Base-by-base conservation (phyloP, 1,140 invertebrate species). In the Drosophila suzukii region DNA sequence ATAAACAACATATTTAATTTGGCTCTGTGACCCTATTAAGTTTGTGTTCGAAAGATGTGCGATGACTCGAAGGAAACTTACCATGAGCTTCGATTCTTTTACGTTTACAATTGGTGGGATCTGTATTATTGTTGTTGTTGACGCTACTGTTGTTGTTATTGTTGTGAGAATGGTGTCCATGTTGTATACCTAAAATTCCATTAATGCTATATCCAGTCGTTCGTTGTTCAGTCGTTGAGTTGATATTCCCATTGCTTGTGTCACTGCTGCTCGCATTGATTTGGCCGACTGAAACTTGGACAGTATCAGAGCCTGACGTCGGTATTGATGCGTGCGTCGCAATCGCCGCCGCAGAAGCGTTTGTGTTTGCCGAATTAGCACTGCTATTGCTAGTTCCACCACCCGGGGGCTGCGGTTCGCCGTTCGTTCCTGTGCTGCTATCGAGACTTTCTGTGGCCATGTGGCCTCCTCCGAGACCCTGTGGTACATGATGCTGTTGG, bases 111-210 rank as follows among this genome's bases (percentile, higher is more conserved):
- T 65, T 75, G 56, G 59, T 78, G 10, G 77, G 38, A 55, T 89
- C 84, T 32, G 60, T 46, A 20, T 34, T 66, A 54, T 50, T 76
- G 71, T 53, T 61, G 36, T 54, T 68, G 44, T 34, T 60, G 11
- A 46, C 59, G 30, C 49, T 66, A 50, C 51, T 57, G 17, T 47
- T 65, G 38, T 95, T 49, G 95, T 95, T 92, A 95, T 95, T 46
- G 91, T 91, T 47, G 83, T 91, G 76, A 20, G 85, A 77, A 54
- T 78, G 84, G 49, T 88, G 84, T 6, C 56, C 60, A 92, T 96
- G 96, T 71, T 96, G 95, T 77, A 98, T 97, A 17, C 97, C 97
- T 20, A 98, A 94, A 92, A 98, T 98, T n/a, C 98, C 97, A 92
- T 98, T 98, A 93, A 98, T 98, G 93, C 97, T 98, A 93, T 98